A percentile compares a stretch with the other conserved stretches of the same genome.
Evolutionary conservation across 2,888 invertebrate genomes (phyloP).

Genomic region (Argyresthia goedartella): DNA sequence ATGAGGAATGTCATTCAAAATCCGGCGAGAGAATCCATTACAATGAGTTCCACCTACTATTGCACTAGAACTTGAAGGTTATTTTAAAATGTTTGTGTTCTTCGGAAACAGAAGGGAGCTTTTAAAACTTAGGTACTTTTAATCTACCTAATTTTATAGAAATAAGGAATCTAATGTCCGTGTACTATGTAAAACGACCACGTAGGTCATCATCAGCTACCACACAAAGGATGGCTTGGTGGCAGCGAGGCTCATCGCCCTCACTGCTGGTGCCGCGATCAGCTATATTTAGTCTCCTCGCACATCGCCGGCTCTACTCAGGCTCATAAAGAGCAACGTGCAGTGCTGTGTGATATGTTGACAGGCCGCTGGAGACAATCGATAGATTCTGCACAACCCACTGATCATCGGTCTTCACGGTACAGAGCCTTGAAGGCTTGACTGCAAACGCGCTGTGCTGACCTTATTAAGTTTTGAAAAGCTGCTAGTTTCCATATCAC

Average conservation of each 20-base stretch:
- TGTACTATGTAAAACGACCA: too few species aligned
- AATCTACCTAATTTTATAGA: too few species aligned
- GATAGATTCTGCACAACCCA: constrained; percentile 24
- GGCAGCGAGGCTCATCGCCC: constrained; percentile 2
- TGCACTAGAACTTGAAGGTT: not conserved
- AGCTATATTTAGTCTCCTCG: constrained; percentile 52
- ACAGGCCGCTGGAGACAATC: constrained; percentile 40
- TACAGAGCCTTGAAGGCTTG: constrained; percentile 26
- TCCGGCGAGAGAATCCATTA: constrained; percentile 11
- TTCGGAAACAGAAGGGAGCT: too few species aligned
- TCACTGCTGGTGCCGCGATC: too few species aligned
- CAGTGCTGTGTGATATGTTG: constrained; percentile 38
- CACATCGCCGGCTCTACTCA: constrained; percentile 15
- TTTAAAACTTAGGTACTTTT: too few species aligned
- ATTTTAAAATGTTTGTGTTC: not conserved
- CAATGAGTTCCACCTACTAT: constrained; percentile 13
- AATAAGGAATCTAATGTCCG: too few species aligned
- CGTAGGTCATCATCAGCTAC: too few species aligned
- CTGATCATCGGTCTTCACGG: constrained; percentile 25
- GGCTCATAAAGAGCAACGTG: too few species aligned
- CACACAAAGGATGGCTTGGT: constrained; percentile 27
- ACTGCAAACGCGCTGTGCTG: constrained; percentile 22
- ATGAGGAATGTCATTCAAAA: not conserved
- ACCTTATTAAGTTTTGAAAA: too few species aligned
- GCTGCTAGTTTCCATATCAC: too few species aligned